Evolutionary conservation across 1,140 invertebrate species (phyloP), one percentile per base, ranked within the genome.

Genomic region (Mizuhopecten yessoensis): DNA sequence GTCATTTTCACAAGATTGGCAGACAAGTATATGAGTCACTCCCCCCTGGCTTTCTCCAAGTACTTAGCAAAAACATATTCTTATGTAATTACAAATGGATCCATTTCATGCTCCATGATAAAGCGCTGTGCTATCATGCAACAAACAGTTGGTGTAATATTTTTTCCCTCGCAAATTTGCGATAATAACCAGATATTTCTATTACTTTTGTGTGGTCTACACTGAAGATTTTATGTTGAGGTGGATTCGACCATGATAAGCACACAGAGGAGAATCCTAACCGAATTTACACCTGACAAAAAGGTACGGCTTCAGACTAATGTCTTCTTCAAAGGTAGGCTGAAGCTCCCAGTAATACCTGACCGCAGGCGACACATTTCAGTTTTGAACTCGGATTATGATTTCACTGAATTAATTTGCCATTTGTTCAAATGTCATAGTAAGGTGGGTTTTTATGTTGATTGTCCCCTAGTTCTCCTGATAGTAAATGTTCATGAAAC

Each of bases 141-240:
- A 5, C 5, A 29, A 75, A 75, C 57, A 75, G 57, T 75, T 75
- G 42, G 57, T 75, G 57, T 15, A n/a, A 75, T 5, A 49, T 13
- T 49, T 75, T n/a, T 75, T 29, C 11, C 57, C n/a, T 45, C 36
- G 57, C 9, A 17, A 75, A 75, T 75, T 29, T 17, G 57, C 5
- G 57, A 75, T 75, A 75, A 75, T 75, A 75, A 75, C 57, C 29
- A 5, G 57, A 75, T 75, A 75, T 75, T 75, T 29, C 57, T 75
- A 75, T 75, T 75, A 75, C 20, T 75, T n/a, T 29, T 75, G 57
- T 75, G 57, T 75, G 57, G 57, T n/a, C 57, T 75, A n/a, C 23
- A 29, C n/a, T 29, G 23, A 29, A 29, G 57, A 0, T 29, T 75
- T 17, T 75, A 29, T 75, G 57, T 29, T 75, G 57, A 29, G 9